Evolutionary conservation across 1,140 invertebrate species (phyloP).

Genomic region (Campoletis sonorensis): DNA sequence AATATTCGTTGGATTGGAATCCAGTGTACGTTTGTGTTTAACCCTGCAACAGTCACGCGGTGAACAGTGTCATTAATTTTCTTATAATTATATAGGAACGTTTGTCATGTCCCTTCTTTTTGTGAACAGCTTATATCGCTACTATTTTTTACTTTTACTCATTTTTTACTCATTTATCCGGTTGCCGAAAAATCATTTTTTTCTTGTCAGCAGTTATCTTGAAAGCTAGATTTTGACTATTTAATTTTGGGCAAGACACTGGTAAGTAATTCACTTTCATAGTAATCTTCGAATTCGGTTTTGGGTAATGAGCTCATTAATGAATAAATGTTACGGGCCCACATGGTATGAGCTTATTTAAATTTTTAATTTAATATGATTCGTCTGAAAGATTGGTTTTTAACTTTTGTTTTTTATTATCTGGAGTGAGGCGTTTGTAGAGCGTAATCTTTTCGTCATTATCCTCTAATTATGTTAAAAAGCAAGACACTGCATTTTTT

Average conservation of each 20-base stretch:
- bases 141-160: not conserved
- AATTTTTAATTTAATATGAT: too few species aligned
- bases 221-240: not conserved
- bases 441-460: too few species aligned
- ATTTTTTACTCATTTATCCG: not conserved
- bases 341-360: too few species aligned
- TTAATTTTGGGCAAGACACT: not conserved
- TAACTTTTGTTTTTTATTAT: too few species aligned
- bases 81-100: not conserved
- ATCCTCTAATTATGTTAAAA: too few species aligned
- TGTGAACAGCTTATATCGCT: not conserved
- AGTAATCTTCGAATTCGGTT: not conserved
- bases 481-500: too few species aligned
- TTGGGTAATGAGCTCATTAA: not conserved
- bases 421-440: too few species aligned
- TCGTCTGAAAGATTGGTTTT: too few species aligned
- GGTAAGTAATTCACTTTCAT: too few species aligned
- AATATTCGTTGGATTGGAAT: not conserved
- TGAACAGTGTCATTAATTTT: slow-evolving; percentile 1
- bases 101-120: not conserved
- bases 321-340: too few species aligned
- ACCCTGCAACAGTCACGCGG: not conserved
- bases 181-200: not conserved
- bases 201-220: not conserved
- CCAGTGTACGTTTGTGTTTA: not conserved